These are phyloP conservation scores for Leucoraja erinaceus DNA, from an alignment of 2,113 vertebrate species.

Conservation along the genomic window DNA sequence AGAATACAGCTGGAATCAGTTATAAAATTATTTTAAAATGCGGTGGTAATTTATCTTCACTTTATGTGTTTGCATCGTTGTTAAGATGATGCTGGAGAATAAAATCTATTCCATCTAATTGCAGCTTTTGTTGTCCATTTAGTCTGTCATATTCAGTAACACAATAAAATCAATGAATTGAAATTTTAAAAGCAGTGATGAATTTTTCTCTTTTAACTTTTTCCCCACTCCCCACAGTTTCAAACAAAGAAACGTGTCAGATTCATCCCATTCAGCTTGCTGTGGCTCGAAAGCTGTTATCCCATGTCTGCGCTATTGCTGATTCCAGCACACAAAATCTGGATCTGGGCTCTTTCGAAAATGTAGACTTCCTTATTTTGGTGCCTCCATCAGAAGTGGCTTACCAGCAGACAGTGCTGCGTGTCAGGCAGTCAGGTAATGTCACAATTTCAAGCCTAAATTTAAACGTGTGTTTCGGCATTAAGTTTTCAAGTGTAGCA, in stretches of 20 bases:
- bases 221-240: slow-evolving; percentile 51
- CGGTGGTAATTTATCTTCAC: not conserved
- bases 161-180: not conserved
- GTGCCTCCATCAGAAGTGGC: slow-evolving; percentile 91
- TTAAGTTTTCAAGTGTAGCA: not conserved
- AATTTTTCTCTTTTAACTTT: slow-evolving; percentile 37
- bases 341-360: slow-evolving; percentile 83
- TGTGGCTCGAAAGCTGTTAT: slow-evolving; percentile 89
- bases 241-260: slow-evolving; percentile 59
- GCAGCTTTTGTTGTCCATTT: not conserved
- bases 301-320: slow-evolving; percentile 91
- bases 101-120: not conserved
- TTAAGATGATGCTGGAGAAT: not conserved
- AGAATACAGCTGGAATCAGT: not conserved
- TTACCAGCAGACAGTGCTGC: slow-evolving; percentile 85
- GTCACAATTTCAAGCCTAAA: not conserved
- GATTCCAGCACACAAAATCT: slow-evolving; percentile 96
- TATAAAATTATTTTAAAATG: not conserved
- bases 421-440: slow-evolving; percentile 84
- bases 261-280: slow-evolving; percentile 87
- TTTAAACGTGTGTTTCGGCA: not conserved
- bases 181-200: not conserved
- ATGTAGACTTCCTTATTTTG: slow-evolving; percentile 86
- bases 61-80: not conserved
- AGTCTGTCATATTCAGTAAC: not conserved